A percentile compares a stretch with the other conserved stretches of the same genome.
Conservation (phyloP, 92 coral and sea anemone species). For the Porites rus region DNA sequence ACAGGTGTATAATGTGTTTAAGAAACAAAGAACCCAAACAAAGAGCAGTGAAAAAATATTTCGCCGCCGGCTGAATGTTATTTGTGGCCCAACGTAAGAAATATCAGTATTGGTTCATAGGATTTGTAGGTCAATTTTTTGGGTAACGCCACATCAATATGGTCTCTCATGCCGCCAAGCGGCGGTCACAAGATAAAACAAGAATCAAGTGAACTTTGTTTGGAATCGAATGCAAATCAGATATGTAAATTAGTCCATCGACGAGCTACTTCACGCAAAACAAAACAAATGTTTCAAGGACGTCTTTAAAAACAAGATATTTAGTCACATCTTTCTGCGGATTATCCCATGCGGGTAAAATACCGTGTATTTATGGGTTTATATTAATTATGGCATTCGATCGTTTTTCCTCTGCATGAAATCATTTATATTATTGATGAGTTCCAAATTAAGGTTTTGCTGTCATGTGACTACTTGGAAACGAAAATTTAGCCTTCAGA, state of each 20-base stretch:
- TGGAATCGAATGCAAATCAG: constrained; percentile 39
- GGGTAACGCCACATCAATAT: background rate
- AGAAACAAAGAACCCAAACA: background rate
- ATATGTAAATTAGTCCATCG: constrained; percentile 9
- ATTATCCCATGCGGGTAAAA: background rate
- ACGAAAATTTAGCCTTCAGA: background rate
- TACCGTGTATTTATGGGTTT: background rate
- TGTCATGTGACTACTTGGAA: background rate
- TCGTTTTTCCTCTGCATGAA: background rate
- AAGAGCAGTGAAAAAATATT: background rate
- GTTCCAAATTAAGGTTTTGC: background rate
- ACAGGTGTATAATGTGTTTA: constrained; percentile 15
- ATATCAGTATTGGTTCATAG: background rate
- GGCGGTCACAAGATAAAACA: constrained; percentile 14
- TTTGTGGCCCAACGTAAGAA: background rate
- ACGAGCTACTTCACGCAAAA: constrained; percentile 7
- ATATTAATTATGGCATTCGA: background rate
- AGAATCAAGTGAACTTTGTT: constrained; percentile 25
- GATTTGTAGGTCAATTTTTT: background rate
- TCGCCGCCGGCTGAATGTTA: background rate
- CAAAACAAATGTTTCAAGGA: background rate
- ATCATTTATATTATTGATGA: constrained; percentile 10
- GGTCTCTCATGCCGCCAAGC: background rate
- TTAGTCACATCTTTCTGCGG: background rate
- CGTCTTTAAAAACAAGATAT: background rate